Base-by-base conservation (phyloP, 2,888 invertebrate genomes). In the Macrophya annulata region DNA sequence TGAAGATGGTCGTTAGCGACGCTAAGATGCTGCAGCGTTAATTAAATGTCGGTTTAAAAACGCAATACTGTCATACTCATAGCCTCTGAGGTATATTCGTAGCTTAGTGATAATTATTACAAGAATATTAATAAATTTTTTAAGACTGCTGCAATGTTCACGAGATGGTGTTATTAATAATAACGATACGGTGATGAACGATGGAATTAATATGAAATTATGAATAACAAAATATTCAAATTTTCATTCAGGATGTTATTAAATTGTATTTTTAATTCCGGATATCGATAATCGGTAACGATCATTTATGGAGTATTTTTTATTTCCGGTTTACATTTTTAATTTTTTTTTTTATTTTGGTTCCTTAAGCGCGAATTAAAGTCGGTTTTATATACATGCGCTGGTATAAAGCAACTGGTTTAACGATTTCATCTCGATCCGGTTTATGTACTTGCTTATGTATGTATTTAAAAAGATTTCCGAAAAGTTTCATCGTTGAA, bases 1-100 rank as follows among this genome's bases (percentile, higher is more conserved):
- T 76, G 25, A 51, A 76, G 51, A 51, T 17, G 76, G 48, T 76
- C 76, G 76, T 76, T 76, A 76, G 76, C 76, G 31, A 2, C 76
- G 45, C 76, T 76, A 51, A 76, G 43, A 76, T 48, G 76, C 25
- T 76, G 76, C 76, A 76, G 48, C 76, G 76, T 76, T 76, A 76
- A n/a, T n/a, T 45, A 76, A 48, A 43, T 48, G 9, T 48, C 76
- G 48, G 48, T 51, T 48, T 48, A 15, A 21, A 31, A 17, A 17
- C 25, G 51, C 45, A 76, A 51, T 76, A 31, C 76, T 76, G 21
- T 40, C 71, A n/a, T 62, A 62, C 21, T 25, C 62, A 4, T n/a
- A 55, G n/a, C 55, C 4, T 68, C 25, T 10, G 25, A 25, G 25
- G 25, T 68, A 31, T 17, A 5, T 55, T 9, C 55, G n/a, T 51